Conservation (phyloP, 2,888 invertebrate genomes). For the Hofmannophila pseudospretella region DNA sequence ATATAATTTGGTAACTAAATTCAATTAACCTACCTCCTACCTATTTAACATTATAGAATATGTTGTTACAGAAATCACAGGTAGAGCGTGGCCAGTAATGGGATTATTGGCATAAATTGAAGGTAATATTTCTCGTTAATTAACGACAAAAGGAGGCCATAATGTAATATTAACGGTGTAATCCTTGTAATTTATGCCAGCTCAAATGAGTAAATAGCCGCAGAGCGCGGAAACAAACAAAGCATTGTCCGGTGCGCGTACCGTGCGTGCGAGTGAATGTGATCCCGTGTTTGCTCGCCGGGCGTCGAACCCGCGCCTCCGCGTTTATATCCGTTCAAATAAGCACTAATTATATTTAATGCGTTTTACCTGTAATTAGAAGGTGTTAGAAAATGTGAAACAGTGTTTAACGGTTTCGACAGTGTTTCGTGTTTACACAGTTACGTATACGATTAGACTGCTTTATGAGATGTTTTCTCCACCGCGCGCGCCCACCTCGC, state of each 20-base stretch:
- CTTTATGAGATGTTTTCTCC: conserved; percentile 56
- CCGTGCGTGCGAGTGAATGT: conserved; percentile 43
- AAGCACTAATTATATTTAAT: conserved; percentile 70
- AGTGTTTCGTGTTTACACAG: conserved; percentile 52
- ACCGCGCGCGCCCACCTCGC: conserved; percentile 45
- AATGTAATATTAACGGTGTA: conserved; percentile 9
- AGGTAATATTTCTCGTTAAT: too few relatives aligned
- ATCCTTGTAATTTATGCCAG: conserved; percentile 12
- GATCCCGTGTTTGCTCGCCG: conserved; percentile 44
- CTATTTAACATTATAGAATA: too few relatives aligned
- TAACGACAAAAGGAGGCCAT: not conserved
- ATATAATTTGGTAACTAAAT: too few relatives aligned
- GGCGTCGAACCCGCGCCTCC: conserved; percentile 51
- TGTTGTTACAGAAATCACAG: too few relatives aligned
- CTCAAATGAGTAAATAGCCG: conserved; percentile 23
- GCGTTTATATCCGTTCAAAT: conserved; percentile 61
- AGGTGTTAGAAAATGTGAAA: conserved; percentile 68
- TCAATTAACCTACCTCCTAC: too few relatives aligned
- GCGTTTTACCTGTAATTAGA: conserved; percentile 73
- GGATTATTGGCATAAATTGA: too few relatives aligned
- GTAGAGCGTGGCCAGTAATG: too few relatives aligned
- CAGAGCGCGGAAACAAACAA: conserved; percentile 43
- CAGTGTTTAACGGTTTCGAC: conserved; percentile 58
- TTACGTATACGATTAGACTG: conserved; percentile 50
- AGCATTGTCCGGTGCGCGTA: conserved; percentile 43